Conservation (phyloP, 2,797 vertebrate species). For the Chloroceryle amazona region DNA sequence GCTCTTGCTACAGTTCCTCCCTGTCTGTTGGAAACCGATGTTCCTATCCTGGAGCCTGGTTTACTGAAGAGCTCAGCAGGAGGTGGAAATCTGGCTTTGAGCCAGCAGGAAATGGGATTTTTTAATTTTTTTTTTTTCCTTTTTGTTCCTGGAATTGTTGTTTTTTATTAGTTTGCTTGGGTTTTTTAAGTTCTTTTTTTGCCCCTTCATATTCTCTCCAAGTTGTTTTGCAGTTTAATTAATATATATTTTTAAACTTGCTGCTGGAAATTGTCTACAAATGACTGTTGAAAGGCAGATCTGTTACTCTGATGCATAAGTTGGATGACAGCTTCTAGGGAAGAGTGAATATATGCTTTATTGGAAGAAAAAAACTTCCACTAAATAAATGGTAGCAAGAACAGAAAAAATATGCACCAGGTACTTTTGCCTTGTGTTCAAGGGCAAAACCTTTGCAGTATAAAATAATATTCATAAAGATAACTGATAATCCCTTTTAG, state of each 20-base stretch:
- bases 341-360: not conserved
- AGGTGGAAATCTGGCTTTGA: not conserved
- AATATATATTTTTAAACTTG: not conserved
- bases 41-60: not conserved
- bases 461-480: not conserved
- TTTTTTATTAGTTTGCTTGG: not conserved
- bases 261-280: not conserved
- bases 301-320: not conserved
- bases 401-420: not conserved
- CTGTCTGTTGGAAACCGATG: no score
- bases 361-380: not conserved
- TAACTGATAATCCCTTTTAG: not conserved
- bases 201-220: not conserved
- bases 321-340: not conserved
- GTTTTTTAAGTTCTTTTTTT: not conserved
- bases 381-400: not conserved
- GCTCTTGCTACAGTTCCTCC: not conserved
- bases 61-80: not conserved
- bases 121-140: not conserved
- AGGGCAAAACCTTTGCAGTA: not conserved
- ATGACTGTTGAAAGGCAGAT: not conserved
- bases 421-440: not conserved
- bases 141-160: not conserved
- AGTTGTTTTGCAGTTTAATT: not conserved
- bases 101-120: not conserved